A percentile compares a stretch with the other conserved stretches of the same genome.
Evolutionary conservation across 2,113 vertebrate species (phyloP).

Genomic region (Vireo altiloquus): DNA sequence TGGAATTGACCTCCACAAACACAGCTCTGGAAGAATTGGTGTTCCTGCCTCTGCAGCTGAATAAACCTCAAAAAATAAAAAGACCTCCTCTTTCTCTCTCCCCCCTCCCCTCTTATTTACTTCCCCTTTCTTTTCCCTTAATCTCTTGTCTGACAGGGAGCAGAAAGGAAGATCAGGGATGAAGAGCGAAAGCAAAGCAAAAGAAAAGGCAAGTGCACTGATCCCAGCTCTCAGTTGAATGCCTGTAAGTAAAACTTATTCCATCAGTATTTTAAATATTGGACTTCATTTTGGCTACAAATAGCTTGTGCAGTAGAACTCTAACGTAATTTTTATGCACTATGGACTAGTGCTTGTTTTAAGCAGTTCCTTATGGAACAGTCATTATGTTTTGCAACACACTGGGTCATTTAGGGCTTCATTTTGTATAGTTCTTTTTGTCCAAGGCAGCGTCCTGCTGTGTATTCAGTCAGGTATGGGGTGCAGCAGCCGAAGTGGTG

Average conservation of each 20-base stretch:
- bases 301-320: background rate
- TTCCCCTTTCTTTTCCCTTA: background rate
- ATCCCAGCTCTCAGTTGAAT: conserved; percentile 73
- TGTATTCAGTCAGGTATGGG: background rate
- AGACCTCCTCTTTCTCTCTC: background rate
- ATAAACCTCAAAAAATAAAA: background rate
- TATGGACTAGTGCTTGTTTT: background rate
- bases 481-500: background rate
- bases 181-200: conserved; percentile 98
- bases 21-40: background rate
- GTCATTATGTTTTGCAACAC: background rate
- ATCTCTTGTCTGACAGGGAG: conserved; percentile 74
- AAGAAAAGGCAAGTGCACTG: conserved; percentile 91
- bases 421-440: background rate
- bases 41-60: background rate
- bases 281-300: background rate
- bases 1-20: background rate
- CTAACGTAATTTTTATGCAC: background rate
- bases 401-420: background rate
- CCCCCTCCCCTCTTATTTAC: background rate
- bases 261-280: background rate
- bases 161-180: conserved; percentile 97
- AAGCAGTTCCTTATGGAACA: background rate
- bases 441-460: background rate
- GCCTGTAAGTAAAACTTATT: conserved; percentile 80